phyloP scores from a whole-genome alignment of 2,888 invertebrate species.

The Oscheius sp. region DNA sequence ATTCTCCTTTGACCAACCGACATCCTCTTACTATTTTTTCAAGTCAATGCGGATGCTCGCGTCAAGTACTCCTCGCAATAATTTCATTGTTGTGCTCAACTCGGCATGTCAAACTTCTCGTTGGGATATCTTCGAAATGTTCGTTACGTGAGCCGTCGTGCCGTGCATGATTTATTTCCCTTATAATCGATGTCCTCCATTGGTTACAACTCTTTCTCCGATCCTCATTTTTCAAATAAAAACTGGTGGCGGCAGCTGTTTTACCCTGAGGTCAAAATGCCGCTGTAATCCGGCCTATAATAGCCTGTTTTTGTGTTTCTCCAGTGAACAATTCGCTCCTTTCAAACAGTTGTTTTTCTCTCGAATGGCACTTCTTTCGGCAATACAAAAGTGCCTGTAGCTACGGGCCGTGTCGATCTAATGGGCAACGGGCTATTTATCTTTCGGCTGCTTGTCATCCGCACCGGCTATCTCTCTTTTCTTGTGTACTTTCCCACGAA shows the following conservation, averaged over 20 bases:
- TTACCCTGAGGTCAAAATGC: neutral
- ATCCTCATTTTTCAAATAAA: too few relatives aligned
- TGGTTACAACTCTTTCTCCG: neutral
- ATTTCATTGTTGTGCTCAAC: conserved; percentile 24
- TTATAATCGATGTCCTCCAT: conserved; percentile 16
- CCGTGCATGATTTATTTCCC: conserved; percentile 24
- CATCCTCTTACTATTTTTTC: neutral
- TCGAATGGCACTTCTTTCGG: neutral
- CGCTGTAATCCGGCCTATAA: neutral
- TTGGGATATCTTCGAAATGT: neutral
- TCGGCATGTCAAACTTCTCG: conserved; percentile 1
- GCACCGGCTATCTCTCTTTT: conserved; percentile 12
- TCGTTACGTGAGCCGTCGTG: neutral
- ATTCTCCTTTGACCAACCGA: conserved; percentile 13
- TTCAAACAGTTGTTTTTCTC: conserved; percentile 10
- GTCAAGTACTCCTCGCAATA: conserved; percentile 26
- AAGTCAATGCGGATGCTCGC: too few relatives aligned
- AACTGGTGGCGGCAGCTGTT: neutral
- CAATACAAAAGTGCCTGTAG: conserved; percentile 3
- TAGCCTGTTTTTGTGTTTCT: neutral
- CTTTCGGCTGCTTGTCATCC: conserved; percentile 29
- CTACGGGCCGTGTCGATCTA: neutral
- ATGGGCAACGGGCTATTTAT: conserved; percentile 25
- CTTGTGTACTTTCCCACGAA: conserved; percentile 12
- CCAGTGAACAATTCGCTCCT: conserved; percentile 17